phyloP scores from a whole-genome alignment of 1,140 invertebrate species.

The Nasonia vitripennis region DNA sequence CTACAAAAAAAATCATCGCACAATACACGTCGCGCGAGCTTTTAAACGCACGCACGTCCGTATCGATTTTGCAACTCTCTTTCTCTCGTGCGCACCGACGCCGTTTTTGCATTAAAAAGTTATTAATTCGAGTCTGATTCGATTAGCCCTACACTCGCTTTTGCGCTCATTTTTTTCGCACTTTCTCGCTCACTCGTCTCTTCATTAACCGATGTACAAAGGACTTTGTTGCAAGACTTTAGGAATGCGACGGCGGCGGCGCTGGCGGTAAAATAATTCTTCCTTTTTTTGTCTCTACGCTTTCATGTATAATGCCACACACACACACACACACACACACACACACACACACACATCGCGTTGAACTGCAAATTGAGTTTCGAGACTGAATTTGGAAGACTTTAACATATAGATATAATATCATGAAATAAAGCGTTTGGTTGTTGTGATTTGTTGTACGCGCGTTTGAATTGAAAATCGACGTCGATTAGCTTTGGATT shows the following conservation, averaged over 20 bases:
- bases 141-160: constrained; percentile 36
- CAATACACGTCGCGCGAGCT: background rate
- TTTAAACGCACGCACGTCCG: background rate
- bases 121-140: constrained; percentile 39
- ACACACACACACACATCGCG: too few species aligned
- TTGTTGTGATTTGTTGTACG: background rate
- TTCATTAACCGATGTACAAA: constrained; percentile 32
- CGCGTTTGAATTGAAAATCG: background rate
- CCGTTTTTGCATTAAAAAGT: constrained; percentile 42
- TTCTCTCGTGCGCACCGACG: background rate
- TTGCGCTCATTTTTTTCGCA: constrained; percentile 8
- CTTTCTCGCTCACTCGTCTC: background rate
- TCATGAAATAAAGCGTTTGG: background rate
- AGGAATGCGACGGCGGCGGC: background rate
- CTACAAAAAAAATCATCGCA: too few species aligned
- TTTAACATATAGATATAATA: background rate
- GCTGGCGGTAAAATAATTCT: background rate
- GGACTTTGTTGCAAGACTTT: constrained; percentile 18
- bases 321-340: too few species aligned
- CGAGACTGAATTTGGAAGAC: background rate
- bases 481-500: background rate
- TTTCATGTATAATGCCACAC: too few species aligned
- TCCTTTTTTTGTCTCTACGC: background rate
- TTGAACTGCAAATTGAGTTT: background rate
- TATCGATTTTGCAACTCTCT: constrained; percentile 15